A percentile compares a stretch with the other conserved stretches of the same genome.
These are phyloP conservation scores for Cottoperca gobio DNA, from an alignment of 2,797 vertebrate species.

Conservation along the genomic window DNA sequence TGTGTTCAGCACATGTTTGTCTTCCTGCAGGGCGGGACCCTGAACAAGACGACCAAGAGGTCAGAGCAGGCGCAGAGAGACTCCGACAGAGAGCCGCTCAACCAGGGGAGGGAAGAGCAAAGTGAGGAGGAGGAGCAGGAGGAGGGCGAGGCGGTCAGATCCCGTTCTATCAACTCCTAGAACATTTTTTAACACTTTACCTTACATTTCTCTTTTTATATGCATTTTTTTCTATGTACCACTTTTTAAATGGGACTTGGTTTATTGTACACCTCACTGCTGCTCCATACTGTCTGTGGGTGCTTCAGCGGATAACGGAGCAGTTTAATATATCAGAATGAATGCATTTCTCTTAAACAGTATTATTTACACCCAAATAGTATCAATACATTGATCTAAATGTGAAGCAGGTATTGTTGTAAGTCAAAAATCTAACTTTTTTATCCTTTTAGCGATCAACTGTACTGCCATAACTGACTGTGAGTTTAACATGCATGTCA, in stretches of 20 bases:
- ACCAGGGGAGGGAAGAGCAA: conserved; percentile 62
- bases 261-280: neutral
- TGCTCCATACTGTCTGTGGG: neutral
- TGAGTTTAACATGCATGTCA: neutral
- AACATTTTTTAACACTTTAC: neutral
- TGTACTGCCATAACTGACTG: neutral
- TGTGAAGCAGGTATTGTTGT: neutral
- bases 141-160: neutral
- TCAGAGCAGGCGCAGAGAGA: conserved; percentile 46
- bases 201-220: neutral
- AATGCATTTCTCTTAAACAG: neutral
- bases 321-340: neutral
- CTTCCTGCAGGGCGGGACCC: conserved; percentile 80
- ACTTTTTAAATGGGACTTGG: neutral
- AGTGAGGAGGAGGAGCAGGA: conserved; percentile 42
- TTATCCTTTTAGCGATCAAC: neutral
- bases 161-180: conserved; percentile 66
- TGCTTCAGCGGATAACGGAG: neutral
- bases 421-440: neutral
- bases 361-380: conserved; percentile 10
- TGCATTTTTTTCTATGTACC: neutral
- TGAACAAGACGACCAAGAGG: conserved; percentile 87
- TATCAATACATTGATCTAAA: neutral
- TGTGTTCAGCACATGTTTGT: neutral
- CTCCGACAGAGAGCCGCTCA: conserved; percentile 74